A percentile compares a stretch with the other conserved stretches of the same genome.
phyloP scores from a whole-genome alignment of 2,888 invertebrate genomes.

The Tetrapedia diversipes region DNA sequence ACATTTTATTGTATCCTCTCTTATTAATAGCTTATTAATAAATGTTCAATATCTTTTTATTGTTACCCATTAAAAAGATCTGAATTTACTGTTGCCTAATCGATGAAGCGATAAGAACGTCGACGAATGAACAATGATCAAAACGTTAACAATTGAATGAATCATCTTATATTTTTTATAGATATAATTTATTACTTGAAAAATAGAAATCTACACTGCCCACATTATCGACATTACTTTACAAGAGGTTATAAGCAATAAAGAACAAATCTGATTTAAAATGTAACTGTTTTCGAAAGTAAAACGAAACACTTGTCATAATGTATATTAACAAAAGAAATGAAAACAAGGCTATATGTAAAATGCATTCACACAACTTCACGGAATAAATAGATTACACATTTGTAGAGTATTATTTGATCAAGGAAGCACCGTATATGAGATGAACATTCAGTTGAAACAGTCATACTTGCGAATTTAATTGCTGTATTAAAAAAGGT shows the following conservation, averaged over 20 bases:
- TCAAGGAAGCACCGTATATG: neutral
- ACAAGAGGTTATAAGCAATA: neutral
- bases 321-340: neutral
- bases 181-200: neutral
- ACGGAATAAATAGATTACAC: conserved; percentile 19
- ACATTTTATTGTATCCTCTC: conserved; percentile 29
- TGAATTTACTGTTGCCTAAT: neutral
- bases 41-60: conserved; percentile 35
- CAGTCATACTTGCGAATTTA: neutral
- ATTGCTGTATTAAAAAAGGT: neutral
- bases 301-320: conserved; percentile 3
- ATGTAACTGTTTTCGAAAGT: neutral
- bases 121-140: neutral
- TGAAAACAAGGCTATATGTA: conserved; percentile 9
- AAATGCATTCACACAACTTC: conserved; percentile 43
- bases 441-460: neutral
- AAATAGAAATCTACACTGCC: neutral
- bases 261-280: neutral
- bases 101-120: neutral
- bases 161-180: neutral
- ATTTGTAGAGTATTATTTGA: conserved; percentile 24
- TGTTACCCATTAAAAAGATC: conserved; percentile 16
- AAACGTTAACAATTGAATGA: too few species aligned
- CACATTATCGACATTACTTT: too few species aligned
- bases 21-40: conserved; percentile 45